A percentile compares a stretch with the other conserved stretches of the same genome.
Conservation (phyloP, 2,888 invertebrate genomes). For the Ariolimax columbianus region DNA sequence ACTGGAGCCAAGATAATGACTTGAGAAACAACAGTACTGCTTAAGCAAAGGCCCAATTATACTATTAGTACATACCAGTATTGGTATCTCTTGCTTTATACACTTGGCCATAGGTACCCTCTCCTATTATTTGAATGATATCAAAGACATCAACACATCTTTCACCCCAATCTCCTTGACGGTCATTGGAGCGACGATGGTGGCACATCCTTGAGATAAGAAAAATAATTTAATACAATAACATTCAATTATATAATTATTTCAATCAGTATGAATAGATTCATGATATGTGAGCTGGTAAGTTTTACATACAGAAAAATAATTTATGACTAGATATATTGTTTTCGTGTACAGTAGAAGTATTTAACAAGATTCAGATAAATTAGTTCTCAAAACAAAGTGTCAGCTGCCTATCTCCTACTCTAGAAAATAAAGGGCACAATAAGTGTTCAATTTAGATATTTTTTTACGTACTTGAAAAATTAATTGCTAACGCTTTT, state of each 20-base stretch:
- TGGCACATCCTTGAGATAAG: slow-evolving; percentile 63
- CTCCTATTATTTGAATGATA: slow-evolving; percentile 97
- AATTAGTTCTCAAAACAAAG: too few relatives aligned
- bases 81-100: slow-evolving; percentile 93
- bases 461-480: too few relatives aligned
- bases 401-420: too few relatives aligned
- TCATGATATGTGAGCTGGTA: not conserved
- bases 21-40: not conserved
- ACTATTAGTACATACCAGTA: slow-evolving; percentile 62
- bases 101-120: slow-evolving; percentile 99
- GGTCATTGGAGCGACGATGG: slow-evolving; percentile 63
- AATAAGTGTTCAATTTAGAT: too few relatives aligned
- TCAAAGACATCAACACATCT: slow-evolving; percentile 97
- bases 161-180: slow-evolving; percentile 81
- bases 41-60: not conserved
- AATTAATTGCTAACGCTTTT: too few relatives aligned
- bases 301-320: too few relatives aligned
- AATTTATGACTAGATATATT: too few relatives aligned
- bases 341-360: too few relatives aligned
- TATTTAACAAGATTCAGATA: too few relatives aligned
- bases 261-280: not conserved
- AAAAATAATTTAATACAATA: not conserved
- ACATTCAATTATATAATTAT: not conserved
- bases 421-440: too few relatives aligned
- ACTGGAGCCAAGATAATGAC: not conserved